Percentiles rank a stretch among this genome's conserved stretches.
Evolutionary conservation across 2,797 vertebrate species (phyloP).

Genomic region (Dendrocincla fuliginosa): DNA sequence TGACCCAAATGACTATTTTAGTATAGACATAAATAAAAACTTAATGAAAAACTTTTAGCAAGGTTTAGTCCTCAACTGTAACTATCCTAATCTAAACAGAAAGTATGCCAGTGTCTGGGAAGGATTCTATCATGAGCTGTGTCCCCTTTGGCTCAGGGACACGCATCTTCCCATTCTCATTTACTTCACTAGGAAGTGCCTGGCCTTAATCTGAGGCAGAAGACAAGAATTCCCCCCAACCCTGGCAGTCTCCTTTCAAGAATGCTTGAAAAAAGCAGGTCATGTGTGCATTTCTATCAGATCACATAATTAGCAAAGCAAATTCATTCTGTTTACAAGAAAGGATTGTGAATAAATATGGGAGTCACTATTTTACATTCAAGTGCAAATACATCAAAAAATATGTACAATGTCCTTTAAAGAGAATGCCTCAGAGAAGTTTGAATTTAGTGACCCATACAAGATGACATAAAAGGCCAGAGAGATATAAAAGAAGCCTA

Average conservation of each 20-base stretch:
- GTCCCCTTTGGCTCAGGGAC: neutral
- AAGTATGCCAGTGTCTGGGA: neutral
- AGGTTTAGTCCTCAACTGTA: neutral
- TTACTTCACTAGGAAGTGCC: neutral
- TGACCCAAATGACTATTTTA: neutral
- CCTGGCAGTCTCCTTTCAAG: neutral
- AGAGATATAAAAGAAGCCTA: neutral
- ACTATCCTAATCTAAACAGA: neutral
- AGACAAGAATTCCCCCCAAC: neutral
- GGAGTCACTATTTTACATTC: neutral
- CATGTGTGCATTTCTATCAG: neutral
- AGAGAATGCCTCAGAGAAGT: neutral
- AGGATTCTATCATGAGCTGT: neutral
- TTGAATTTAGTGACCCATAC: neutral
- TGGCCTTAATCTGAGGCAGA: neutral
- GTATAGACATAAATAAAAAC: neutral
- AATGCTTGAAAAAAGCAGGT: neutral
- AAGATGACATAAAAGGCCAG: neutral
- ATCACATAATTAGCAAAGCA: conserved; percentile 6
- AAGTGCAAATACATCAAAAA: neutral
- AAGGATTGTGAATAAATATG: neutral
- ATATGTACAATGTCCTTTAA: neutral
- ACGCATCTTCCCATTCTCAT: neutral
- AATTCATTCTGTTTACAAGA: conserved; percentile 1
- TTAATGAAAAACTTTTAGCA: neutral